phyloP scores from a whole-genome alignment of 53 echinoderm and acorn worm species.

The Crossaster papposus region DNA sequence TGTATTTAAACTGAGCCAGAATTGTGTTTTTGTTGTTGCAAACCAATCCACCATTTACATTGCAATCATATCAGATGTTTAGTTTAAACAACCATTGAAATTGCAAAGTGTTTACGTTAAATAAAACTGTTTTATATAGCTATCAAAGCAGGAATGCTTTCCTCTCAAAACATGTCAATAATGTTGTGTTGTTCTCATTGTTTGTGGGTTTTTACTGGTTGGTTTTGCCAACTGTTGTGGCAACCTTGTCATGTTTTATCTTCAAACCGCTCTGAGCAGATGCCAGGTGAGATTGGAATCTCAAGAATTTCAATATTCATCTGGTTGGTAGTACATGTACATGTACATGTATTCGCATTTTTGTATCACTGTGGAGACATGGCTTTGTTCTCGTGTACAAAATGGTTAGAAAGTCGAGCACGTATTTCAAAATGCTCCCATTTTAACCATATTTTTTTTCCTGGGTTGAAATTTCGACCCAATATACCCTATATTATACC shows the following conservation, averaged over 20 bases:
- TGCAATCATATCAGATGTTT: neutral
- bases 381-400: too few species aligned
- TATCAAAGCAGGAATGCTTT: neutral
- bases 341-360: too few species aligned
- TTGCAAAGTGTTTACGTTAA: neutral
- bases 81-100: neutral
- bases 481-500: too few species aligned
- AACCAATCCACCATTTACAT: neutral
- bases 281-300: conserved; percentile 50
- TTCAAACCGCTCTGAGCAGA: conserved; percentile 11
- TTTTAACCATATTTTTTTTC: too few species aligned
- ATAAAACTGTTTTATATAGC: neutral
- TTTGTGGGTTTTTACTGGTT: neutral
- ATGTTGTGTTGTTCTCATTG: neutral
- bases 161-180: neutral
- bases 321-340: conserved; percentile 25
- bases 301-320: conserved; percentile 16
- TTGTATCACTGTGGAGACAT: too few species aligned
- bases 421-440: too few species aligned
- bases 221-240: neutral
- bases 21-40: neutral
- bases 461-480: too few species aligned
- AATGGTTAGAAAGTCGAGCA: too few species aligned
- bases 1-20: conserved; percentile 30
- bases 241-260: neutral